Percentiles rank a stretch among this genome's conserved stretches.
These are phyloP conservation scores for Ammodytes dubius DNA, from an alignment of 2,113 vertebrate genomes.

Conservation along the genomic window DNA sequence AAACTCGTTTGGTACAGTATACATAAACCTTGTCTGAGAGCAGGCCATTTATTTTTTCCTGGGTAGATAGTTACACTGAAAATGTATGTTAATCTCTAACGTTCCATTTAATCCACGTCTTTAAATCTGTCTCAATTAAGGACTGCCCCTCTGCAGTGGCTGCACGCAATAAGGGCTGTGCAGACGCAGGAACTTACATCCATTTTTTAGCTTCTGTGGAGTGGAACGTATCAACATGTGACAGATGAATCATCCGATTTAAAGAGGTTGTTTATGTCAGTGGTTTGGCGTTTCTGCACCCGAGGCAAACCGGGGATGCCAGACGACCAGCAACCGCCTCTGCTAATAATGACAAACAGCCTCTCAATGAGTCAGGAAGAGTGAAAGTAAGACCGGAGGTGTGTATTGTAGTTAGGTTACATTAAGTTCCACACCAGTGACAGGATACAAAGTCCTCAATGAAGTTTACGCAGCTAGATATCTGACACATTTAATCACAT, in stretches of 20 bases:
- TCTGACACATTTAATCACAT: conserved; percentile 1
- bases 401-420: conserved; percentile 15
- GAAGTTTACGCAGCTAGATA: neutral
- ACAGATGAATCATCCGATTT: conserved; percentile 76
- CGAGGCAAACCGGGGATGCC: conserved; percentile 76
- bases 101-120: conserved; percentile 26
- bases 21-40: neutral
- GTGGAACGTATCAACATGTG: conserved; percentile 62
- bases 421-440: neutral
- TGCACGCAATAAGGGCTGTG: conserved; percentile 38
- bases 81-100: conserved; percentile 19
- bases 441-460: neutral
- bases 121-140: conserved; percentile 31
- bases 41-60: conserved; percentile 9
- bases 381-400: conserved; percentile 64
- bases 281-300: conserved; percentile 80
- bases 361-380: conserved; percentile 64
- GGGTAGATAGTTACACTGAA: conserved; percentile 19
- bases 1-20: conserved; percentile 11
- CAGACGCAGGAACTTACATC: conserved; percentile 43
- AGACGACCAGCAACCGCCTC: conserved; percentile 72
- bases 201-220: conserved; percentile 61
- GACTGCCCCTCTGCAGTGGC: conserved; percentile 28
- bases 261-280: conserved; percentile 77
- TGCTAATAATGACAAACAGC: conserved; percentile 76